Percentiles rank a stretch among this genome's conserved stretches.
Conservation (phyloP, 2,113 vertebrate genomes). For the Sarotherodon lohbergeri region DNA sequence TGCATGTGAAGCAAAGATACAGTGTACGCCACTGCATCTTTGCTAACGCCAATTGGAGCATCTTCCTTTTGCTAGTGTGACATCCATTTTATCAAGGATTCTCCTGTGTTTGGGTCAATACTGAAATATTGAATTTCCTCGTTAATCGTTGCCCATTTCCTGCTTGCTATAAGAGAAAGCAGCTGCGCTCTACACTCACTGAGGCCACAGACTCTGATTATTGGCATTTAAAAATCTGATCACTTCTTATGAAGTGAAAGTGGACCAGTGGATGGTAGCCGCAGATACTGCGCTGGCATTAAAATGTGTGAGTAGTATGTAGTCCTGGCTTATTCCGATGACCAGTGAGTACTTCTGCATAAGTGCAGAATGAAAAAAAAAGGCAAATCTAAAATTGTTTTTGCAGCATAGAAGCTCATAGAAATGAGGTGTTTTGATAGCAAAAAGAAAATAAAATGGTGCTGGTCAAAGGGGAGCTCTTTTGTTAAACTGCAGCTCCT, state of each 20-base stretch:
- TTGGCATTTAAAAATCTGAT: background rate
- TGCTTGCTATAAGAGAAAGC: constrained; percentile 14
- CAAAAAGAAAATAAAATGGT: background rate
- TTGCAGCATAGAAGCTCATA: background rate
- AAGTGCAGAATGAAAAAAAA: background rate
- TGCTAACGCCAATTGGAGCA: background rate
- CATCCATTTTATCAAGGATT: constrained; percentile 1
- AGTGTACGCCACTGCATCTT: background rate
- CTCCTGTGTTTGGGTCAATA: constrained; percentile 6
- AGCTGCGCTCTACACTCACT: constrained; percentile 28
- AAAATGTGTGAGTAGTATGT: background rate
- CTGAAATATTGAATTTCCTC: constrained; percentile 24
- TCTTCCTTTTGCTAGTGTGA: background rate
- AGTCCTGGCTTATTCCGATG: background rate
- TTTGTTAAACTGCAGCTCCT: background rate
- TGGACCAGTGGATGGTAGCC: background rate
- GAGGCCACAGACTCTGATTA: background rate
- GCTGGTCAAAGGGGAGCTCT: background rate
- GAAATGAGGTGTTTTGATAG: background rate
- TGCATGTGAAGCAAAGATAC: background rate
- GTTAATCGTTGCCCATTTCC: constrained; percentile 30
- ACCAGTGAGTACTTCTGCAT: background rate
- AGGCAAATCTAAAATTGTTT: background rate
- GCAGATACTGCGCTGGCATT: background rate
- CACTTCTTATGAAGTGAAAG: constrained; percentile 9